A percentile compares a stretch with the other conserved stretches of the same genome.
Conservation (phyloP, 2,797 vertebrate genomes). For the Gadopsis marmoratus region DNA sequence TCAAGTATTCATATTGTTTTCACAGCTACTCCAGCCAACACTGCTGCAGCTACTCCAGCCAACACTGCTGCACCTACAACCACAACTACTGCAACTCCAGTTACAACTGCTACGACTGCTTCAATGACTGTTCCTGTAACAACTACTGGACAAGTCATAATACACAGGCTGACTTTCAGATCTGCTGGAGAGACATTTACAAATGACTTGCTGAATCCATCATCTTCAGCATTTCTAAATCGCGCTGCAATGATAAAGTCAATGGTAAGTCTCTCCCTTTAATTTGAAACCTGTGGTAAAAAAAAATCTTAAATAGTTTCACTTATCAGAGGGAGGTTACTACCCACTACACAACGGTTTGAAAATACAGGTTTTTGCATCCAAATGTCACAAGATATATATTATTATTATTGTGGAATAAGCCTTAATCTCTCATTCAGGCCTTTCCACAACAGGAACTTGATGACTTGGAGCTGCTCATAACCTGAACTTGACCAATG, state of each 20-base stretch:
- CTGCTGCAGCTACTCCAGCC: too few species aligned
- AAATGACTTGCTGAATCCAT: conserved; percentile 27
- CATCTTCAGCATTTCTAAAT: conserved; percentile 42
- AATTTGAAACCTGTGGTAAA: not conserved
- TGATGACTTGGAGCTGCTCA: too few species aligned
- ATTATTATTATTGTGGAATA: too few species aligned
- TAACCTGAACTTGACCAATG: too few species aligned
- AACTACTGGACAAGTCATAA: not conserved
- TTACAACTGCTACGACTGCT: not conserved
- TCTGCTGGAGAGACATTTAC: conserved; percentile 58
- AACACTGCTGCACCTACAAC: not conserved
- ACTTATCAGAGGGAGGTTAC: too few species aligned
- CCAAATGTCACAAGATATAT: too few species aligned
- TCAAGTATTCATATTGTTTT: not conserved
- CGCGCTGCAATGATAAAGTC: conserved; percentile 50
- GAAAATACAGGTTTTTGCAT: too few species aligned
- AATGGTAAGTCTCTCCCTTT: not conserved
- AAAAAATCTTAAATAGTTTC: too few species aligned
- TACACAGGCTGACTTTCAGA: conserved; percentile 25
- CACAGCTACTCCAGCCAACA: too few species aligned
- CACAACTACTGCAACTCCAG: not conserved
- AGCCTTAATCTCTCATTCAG: too few species aligned
- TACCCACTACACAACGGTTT: too few species aligned
- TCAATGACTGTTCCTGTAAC: not conserved
- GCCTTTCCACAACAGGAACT: too few species aligned